phyloP scores from a whole-genome alignment of 2,113 vertebrate genomes.

The Mellivora capensis region DNA sequence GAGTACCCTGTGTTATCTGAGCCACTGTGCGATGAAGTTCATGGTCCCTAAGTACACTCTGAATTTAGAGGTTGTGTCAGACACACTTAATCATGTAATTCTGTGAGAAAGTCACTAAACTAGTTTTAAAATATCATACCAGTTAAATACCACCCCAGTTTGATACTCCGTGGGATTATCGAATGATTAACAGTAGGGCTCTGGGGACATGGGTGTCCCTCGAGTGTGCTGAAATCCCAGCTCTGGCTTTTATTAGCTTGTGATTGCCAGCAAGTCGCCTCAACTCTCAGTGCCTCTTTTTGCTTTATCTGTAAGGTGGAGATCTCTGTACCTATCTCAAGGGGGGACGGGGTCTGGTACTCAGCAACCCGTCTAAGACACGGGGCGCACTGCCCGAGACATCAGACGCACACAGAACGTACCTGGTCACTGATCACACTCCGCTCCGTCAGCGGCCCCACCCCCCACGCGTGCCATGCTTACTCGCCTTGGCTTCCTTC shows the following conservation, averaged over 20 bases:
- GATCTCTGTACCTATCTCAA: neutral
- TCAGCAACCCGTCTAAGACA: neutral
- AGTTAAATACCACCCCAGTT: neutral
- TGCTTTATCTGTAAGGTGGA: neutral
- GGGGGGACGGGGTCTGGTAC: neutral
- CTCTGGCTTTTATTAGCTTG: neutral
- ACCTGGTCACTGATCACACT: accelerated
- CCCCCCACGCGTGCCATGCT: accelerated
- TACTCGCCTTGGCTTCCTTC: neutral
- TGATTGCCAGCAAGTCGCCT: neutral
- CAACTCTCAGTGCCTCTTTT: neutral
- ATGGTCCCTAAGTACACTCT: neutral
- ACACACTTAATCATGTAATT: neutral
- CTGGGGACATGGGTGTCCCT: neutral
- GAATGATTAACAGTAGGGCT: neutral
- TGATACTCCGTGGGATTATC: neutral
- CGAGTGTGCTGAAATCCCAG: neutral
- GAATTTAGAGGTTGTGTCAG: neutral
- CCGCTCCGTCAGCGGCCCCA: accelerated
- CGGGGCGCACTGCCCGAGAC: neutral
- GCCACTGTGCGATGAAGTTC: neutral
- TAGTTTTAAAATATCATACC: neutral
- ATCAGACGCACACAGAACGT: too few relatives aligned
- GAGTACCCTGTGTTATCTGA: neutral
- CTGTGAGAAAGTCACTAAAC: neutral